Evolutionary conservation across 2,888 invertebrate genomes (phyloP).

Genomic region (Antitype chi): DNA sequence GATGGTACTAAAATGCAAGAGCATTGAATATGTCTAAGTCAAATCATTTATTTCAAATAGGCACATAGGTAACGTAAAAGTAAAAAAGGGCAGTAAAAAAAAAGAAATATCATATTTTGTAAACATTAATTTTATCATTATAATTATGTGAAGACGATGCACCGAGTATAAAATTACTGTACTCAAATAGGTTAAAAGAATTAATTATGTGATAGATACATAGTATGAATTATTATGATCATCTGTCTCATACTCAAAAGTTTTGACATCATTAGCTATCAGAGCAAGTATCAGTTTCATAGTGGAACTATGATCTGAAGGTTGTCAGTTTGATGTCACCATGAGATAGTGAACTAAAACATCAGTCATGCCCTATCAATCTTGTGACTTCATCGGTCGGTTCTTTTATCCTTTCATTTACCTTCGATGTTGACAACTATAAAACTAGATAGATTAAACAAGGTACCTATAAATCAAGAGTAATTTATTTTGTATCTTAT

Average conservation of each 20-base stretch:
- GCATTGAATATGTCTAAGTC: neutral
- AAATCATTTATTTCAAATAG: no score
- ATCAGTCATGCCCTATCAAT: slow-evolving; percentile 36
- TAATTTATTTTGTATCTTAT: slow-evolving; percentile 10
- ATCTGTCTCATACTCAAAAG: neutral
- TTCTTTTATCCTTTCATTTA: slow-evolving; percentile 20
- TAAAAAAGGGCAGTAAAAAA: no score
- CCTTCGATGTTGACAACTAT: slow-evolving; percentile 21
- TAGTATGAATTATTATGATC: no score
- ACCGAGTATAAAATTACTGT: no score
- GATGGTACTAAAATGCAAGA: neutral
- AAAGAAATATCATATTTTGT: no score
- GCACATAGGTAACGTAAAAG: no score
- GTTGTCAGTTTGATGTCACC: slow-evolving; percentile 15
- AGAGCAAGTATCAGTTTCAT: neutral
- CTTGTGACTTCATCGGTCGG: slow-evolving; percentile 33
- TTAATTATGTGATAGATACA: no score
- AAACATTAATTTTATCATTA: no score
- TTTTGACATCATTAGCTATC: neutral
- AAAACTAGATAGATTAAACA: slow-evolving; percentile 3
- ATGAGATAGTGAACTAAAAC: slow-evolving; percentile 22
- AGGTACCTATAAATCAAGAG: neutral
- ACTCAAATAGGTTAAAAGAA: no score
- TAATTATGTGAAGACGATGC: no score
- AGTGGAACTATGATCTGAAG: neutral